phyloP scores from a whole-genome alignment of 2,797 vertebrate genomes.

The Poecile montanus region DNA sequence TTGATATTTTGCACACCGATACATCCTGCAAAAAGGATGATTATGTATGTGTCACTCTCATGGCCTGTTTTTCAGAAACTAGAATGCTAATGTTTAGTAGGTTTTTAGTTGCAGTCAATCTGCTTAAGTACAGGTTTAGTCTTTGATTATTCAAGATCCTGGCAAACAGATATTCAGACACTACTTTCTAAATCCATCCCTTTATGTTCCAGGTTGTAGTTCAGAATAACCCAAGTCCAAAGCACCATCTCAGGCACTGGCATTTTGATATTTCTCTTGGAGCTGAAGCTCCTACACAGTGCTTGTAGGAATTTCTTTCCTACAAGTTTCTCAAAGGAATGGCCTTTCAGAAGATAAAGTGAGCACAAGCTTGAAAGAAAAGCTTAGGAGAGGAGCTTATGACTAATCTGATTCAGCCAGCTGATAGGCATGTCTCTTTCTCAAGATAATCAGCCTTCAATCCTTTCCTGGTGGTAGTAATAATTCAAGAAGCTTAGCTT shows the following conservation, averaged over 20 bases:
- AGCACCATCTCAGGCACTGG: not conserved
- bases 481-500: not conserved
- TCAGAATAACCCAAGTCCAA: not conserved
- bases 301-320: not conserved
- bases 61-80: not conserved
- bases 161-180: not conserved
- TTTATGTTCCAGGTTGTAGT: not conserved
- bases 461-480: not conserved
- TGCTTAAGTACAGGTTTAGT: not conserved
- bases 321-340: not conserved
- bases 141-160: not conserved
- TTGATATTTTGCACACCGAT: not conserved
- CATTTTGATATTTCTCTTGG: not conserved
- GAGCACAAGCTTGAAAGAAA: not conserved
- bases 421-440: not conserved
- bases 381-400: not conserved
- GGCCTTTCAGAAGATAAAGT: not conserved
- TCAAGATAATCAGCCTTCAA: not conserved
- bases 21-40: not conserved
- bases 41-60: not conserved
- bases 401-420: slow-evolving; percentile 3
- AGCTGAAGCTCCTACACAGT: not conserved
- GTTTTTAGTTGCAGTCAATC: not conserved
- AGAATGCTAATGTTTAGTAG: not conserved
- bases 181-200: not conserved